Evolutionary conservation across 2,797 vertebrate genomes (phyloP).

Genomic region (Micropoecilia bifurca): DNA sequence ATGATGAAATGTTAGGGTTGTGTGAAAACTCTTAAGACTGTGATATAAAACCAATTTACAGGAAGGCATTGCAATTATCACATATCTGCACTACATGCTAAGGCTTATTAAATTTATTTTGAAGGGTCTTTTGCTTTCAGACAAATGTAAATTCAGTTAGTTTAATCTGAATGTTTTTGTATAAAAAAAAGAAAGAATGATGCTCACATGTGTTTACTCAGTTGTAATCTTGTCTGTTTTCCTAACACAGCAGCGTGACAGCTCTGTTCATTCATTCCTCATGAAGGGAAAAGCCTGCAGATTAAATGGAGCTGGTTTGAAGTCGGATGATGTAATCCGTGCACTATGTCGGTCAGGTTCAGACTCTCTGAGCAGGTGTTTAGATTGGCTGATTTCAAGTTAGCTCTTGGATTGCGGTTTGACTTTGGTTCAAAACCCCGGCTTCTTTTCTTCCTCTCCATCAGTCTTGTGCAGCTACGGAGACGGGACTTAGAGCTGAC

Average conservation of each 20-base stretch:
- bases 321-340: conserved; percentile 48
- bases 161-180: neutral
- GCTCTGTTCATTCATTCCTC: conserved; percentile 14
- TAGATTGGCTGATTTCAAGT: conserved; percentile 60
- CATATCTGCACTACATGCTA: neutral
- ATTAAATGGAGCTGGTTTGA: conserved; percentile 20
- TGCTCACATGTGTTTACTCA: neutral
- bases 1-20: neutral
- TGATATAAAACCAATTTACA: conserved; percentile 4
- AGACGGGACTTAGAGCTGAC: conserved; percentile 19
- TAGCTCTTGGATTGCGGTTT: conserved; percentile 55
- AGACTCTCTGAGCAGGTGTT: conserved; percentile 60
- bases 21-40: neutral
- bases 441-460: conserved; percentile 33
- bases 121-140: neutral
- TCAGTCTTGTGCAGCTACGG: conserved; percentile 24
- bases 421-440: conserved; percentile 57
- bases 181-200: neutral
- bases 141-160: neutral
- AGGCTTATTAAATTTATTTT: neutral
- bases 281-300: conserved; percentile 21
- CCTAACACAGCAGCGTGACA: neutral
- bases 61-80: neutral
- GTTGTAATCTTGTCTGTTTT: conserved; percentile 3
- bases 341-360: conserved; percentile 50